phyloP scores from a whole-genome alignment of 64 coral and sea anemone genomes.

The Pachyseris speciosa region DNA sequence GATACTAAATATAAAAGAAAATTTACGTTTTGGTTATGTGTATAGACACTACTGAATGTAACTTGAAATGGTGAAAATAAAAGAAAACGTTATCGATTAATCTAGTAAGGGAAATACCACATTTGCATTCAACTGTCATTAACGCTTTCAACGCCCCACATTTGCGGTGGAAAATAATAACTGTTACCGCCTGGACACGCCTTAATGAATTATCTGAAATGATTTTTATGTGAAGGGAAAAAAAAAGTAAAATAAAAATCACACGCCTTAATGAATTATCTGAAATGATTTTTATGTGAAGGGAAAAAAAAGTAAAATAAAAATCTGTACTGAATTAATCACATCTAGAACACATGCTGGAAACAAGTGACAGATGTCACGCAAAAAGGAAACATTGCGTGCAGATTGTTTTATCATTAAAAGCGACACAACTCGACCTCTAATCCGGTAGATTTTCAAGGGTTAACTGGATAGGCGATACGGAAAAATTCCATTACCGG shows the following conservation, averaged over 20 bases:
- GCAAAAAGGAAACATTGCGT: background rate
- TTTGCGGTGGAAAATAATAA: background rate
- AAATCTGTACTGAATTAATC: too few species aligned
- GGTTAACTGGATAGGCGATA: background rate
- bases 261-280: background rate
- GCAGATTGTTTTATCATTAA: background rate
- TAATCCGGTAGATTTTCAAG: background rate
- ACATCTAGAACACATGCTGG: too few species aligned
- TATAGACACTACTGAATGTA: too few species aligned
- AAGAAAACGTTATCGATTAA: too few species aligned
- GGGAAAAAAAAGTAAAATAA: background rate
- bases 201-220: background rate
- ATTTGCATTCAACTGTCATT: background rate
- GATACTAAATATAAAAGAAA: too few species aligned
- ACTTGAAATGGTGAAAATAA: too few species aligned
- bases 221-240: too few species aligned
- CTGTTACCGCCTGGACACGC: background rate
- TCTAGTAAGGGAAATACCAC: background rate
- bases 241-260: background rate
- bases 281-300: too few species aligned
- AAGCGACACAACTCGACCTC: constrained; percentile 5
- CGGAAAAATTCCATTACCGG: background rate
- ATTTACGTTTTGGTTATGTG: too few species aligned
- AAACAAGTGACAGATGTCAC: background rate
- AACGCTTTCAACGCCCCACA: background rate